A percentile compares a stretch with the other conserved stretches of the same genome.
These are phyloP conservation scores for Scaptodrosophila lebanonensis DNA, from an alignment of 1,140 invertebrate genomes.

Conservation along the genomic window DNA sequence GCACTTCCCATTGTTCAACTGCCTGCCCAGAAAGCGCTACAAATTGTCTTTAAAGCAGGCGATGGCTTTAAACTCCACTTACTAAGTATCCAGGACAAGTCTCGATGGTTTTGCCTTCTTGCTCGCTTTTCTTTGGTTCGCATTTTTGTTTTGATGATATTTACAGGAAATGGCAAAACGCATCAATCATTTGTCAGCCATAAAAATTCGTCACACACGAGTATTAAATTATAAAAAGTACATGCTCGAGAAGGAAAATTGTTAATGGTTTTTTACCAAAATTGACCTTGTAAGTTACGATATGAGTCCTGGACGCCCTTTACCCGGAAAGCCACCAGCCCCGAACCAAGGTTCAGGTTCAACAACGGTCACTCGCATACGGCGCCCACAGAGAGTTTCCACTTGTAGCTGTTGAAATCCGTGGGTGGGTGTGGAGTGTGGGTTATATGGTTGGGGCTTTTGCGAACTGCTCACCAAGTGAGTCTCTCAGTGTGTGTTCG, in stretches of 20 bases:
- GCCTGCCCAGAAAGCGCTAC: constrained; percentile 15
- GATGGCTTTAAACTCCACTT: constrained; percentile 40
- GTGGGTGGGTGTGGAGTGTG: constrained; percentile 18
- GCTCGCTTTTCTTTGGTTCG: no score
- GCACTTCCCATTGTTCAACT: constrained; percentile 35
- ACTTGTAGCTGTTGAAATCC: constrained; percentile 31
- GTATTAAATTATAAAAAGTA: constrained; percentile 63
- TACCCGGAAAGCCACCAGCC: constrained; percentile 16
- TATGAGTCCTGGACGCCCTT: constrained; percentile 36
- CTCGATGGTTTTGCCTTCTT: no score
- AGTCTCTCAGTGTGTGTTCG: constrained; percentile 42
- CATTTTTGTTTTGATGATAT: constrained; percentile 69
- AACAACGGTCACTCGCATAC: constrained; percentile 46
- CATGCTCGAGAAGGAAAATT: constrained; percentile 30
- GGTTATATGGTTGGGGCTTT: neutral
- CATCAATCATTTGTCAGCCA: constrained; percentile 76
- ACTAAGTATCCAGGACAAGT: constrained; percentile 25
- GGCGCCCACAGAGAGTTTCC: constrained; percentile 13
- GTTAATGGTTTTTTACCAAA: constrained; percentile 65
- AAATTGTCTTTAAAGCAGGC: constrained; percentile 41
- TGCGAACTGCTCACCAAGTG: constrained; percentile 19
- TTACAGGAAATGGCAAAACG: constrained; percentile 61
- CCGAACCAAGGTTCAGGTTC: constrained; percentile 50
- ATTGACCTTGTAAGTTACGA: constrained; percentile 74
- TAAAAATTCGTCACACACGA: constrained; percentile 75